phyloP scores from a whole-genome alignment of 2,797 vertebrate genomes.

The Pteropus rufus region DNA sequence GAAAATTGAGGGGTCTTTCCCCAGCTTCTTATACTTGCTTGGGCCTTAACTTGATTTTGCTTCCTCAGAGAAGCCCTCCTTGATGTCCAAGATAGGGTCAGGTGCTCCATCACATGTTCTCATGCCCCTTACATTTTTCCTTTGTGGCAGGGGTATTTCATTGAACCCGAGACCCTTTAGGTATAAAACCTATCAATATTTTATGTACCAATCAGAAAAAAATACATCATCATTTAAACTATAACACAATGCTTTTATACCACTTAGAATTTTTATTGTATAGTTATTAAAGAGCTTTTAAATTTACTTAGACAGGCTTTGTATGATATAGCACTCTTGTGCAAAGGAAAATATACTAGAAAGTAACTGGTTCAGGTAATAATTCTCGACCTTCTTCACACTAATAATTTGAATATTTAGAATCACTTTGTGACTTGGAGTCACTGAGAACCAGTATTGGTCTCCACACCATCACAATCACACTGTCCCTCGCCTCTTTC shows the following conservation, averaged over 20 bases:
- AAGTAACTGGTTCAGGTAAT: conserved; percentile 44
- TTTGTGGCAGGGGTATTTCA: not conserved
- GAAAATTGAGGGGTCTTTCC: not conserved
- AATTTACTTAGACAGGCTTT: conserved; percentile 61
- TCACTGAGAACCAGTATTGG: not conserved
- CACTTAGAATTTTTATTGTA: conserved; percentile 47
- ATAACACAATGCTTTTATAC: conserved; percentile 23
- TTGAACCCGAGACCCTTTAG: not conserved
- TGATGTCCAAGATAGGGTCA: not conserved
- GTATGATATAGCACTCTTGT: conserved; percentile 41
- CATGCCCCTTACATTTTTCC: not conserved
- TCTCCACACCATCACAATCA: not conserved
- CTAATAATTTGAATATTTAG: not conserved
- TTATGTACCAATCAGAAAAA: not conserved
- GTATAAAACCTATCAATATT: not conserved
- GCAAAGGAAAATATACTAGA: conserved; percentile 52
- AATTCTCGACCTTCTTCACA: conserved; percentile 29
- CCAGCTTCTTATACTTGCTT: not conserved
- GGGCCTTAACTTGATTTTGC: not conserved
- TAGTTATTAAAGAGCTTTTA: conserved; percentile 59
- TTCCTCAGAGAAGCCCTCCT: not conserved
- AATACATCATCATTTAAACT: not conserved
- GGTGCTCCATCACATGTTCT: not conserved
- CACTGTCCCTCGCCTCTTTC: not conserved
- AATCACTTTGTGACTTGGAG: not conserved